Evolutionary conservation across 37 sponge, comb jelly and placozoan genomes (phyloP), one percentile per base, ranked within the genome.

Genomic region (Corticium candelabrum): DNA sequence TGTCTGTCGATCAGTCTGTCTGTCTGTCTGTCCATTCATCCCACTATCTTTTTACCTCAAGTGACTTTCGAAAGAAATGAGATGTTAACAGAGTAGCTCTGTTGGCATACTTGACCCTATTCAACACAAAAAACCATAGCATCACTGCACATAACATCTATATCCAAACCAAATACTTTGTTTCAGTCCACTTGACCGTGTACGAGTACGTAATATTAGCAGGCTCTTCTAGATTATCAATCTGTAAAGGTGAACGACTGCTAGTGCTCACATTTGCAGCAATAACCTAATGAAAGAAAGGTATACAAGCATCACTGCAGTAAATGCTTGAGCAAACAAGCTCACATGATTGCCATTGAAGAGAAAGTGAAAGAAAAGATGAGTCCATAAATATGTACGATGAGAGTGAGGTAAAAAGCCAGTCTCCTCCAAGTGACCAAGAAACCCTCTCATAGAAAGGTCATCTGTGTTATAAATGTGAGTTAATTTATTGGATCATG

Each of bases 351-450:
- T 77, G 32, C 68, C 80, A 43, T 91, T 90, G 81, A 90, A 94
- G 34, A 74, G 76, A 67, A 94, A 90, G 1, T 79, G 68, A 62
- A 94, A 94, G 83, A 85, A 87, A 1, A 94, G 83, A 41, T 94
- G 89, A 68, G 84, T 84, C 95, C 95, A 94, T 3, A 94, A 80
- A 39, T 68, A 88, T 15, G 85, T 82, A 39, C 81, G 62, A 62
- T 94, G 95, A 7, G 78, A 34, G 57, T 94, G 95, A 2, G 95
- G 95, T 1, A 94, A 62, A 35, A 94, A 78, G 2, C 87, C 67
- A 0, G 86, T 89, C 50, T 94, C 95, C 38, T 94, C 89, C 34
- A 94, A 62, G 74, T 91, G 95, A 37, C 95, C 95, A 67, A 94
- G 79, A 78, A 94, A 94, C 77, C 95, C 95, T 84, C 93, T 50